Evolutionary conservation across 2,797 vertebrate species (phyloP), one percentile per base, ranked within the genome.

Genomic region (Mormyrus proboscirostris): DNA sequence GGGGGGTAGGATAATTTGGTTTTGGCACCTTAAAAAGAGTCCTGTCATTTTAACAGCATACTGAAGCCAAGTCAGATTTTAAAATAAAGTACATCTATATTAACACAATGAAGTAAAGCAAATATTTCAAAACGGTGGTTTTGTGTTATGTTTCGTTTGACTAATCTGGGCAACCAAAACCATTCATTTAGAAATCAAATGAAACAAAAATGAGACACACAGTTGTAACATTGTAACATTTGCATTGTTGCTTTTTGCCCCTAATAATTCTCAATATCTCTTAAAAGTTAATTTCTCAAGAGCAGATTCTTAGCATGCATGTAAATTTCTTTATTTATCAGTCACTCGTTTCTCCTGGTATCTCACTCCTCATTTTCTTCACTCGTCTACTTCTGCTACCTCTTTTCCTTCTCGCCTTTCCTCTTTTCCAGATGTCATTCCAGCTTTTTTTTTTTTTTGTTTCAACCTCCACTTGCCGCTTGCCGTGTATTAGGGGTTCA

Each of bases 11-110:
- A 95, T 95, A 93, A 94, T 95, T 96, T 93, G 93, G 94, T 95
- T 96, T 96, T 96, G 96, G 96, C 96, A 96, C 96, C 95, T 96
- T 96, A 94, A 93, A 94, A 94, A 94, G 94, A 95, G 95, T 96
- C 93, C 94, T 94, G 94, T 96, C 91, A 95, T 94, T 94, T 93
- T 94, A 96, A 96, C 93, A 95, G 94, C 95, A 95, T 94, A 91
- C 93, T 94, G 94, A 93, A 92, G 38, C 76, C 94, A 91, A 93
- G 55, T 73, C 93, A 95, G 94, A 84, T 49, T 51, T 49, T 90
- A 92, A 93, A 95, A 95, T 91, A 93, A 95, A 94, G 91, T 89
- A 94, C 94, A 92, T 92, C 93, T 93, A 93, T 91, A 94, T 94
- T 93, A 93, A 93, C 91, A 93, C 91, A 95, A 95, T 94, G 92